A percentile compares a stretch with the other conserved stretches of the same genome.
These are phyloP conservation scores for Cotesia glomerata DNA, from an alignment of 1,140 invertebrate genomes.

Conservation along the genomic window DNA sequence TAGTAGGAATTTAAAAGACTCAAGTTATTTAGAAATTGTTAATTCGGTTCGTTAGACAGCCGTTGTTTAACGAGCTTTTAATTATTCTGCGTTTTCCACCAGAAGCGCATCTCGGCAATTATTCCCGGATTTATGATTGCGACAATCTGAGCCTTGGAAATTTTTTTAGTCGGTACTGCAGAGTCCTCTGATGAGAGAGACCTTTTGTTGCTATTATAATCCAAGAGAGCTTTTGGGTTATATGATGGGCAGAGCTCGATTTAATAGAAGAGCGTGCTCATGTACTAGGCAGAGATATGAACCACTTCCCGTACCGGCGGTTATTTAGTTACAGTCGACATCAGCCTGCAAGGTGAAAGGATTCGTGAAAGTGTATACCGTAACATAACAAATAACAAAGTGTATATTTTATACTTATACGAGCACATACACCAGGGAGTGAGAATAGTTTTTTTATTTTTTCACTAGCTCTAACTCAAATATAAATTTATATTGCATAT, in stretches of 20 bases:
- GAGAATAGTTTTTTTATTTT: background rate
- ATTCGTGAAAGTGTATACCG: conserved; percentile 33
- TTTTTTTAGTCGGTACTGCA: no score
- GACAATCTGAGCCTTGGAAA: no score
- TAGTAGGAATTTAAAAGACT: background rate
- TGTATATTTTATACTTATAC: background rate
- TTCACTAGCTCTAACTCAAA: background rate
- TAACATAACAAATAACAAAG: background rate
- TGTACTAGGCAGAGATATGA: conserved; percentile 18
- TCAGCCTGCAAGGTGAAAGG: conserved; percentile 31
- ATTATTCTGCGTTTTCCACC: background rate
- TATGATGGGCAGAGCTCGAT: background rate
- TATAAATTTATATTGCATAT: background rate
- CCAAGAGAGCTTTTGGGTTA: conserved; percentile 1
- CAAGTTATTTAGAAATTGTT: background rate
- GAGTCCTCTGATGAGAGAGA: background rate
- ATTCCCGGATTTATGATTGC: no score
- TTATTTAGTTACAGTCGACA: conserved; percentile 10
- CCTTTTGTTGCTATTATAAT: background rate
- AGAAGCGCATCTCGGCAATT: background rate
- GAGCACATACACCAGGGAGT: background rate
- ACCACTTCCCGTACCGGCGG: conserved; percentile 31
- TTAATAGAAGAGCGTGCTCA: background rate
- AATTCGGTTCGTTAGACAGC: background rate
- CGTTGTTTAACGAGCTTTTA: conserved; percentile 8